A percentile compares a stretch with the other conserved stretches of the same genome.
phyloP scores from a whole-genome alignment of 2,888 invertebrate genomes.

The Acronicta aceris region DNA sequence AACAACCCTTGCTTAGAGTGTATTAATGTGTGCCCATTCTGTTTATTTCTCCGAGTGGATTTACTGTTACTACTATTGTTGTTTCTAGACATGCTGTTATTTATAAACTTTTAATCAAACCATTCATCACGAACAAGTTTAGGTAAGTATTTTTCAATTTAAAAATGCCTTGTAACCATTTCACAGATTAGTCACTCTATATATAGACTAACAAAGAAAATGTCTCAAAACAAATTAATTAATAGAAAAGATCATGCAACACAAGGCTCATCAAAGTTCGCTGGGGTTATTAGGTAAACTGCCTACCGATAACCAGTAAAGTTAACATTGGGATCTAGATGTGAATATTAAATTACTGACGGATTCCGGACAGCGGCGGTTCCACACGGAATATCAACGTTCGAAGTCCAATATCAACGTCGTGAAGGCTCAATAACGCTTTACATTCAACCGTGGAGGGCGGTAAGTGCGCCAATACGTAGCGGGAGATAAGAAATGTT shows the following conservation, averaged over 20 bases:
- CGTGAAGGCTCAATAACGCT: constrained; percentile 78
- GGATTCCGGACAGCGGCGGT: constrained; percentile 59
- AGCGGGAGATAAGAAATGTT: constrained; percentile 77
- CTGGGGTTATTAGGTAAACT: constrained; percentile 28
- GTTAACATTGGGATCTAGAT: constrained; percentile 61
- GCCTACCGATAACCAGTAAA: constrained; percentile 43
- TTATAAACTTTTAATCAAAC: constrained; percentile 47
- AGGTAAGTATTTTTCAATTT: constrained; percentile 17
- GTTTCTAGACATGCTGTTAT: constrained; percentile 33
- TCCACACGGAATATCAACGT: constrained; percentile 68
- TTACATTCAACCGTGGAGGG: constrained; percentile 72
- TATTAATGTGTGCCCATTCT: constrained; percentile 41
- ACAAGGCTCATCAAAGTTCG: constrained; percentile 13
- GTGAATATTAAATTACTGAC: constrained; percentile 71
- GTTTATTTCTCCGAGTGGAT: constrained; percentile 40
- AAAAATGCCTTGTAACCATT: neutral
- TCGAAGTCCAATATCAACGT: constrained; percentile 75
- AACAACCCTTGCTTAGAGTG: constrained; percentile 44
- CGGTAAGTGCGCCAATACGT: constrained; percentile 77
- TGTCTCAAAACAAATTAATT: constrained; percentile 16
- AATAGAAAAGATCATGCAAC: constrained; percentile 32
- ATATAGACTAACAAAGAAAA: neutral
- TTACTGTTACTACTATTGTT: constrained; percentile 35
- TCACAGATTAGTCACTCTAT: neutral
- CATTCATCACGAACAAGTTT: constrained; percentile 35